Conservation (phyloP, 2,888 invertebrate genomes). For the Eustalomyia histrio region DNA sequence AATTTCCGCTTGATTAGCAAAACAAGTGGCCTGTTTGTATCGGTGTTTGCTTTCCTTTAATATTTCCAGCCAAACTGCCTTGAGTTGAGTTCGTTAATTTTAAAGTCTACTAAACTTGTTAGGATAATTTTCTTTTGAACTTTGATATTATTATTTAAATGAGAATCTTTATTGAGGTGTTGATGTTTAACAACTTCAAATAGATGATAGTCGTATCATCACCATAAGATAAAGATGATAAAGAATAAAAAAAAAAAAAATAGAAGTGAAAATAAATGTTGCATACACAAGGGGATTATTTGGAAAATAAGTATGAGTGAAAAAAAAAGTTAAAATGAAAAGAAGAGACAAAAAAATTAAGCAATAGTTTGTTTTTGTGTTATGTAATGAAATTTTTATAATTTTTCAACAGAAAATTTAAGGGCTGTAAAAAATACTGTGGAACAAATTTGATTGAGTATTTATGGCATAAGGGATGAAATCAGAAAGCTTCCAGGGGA, state of each 20-base stretch:
- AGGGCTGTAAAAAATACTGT: neutral
- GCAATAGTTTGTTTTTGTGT: constrained; percentile 29
- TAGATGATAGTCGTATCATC: constrained; percentile 42
- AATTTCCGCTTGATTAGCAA: constrained; percentile 69
- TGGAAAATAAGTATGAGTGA: neutral
- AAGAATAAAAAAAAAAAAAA: too few relatives aligned
- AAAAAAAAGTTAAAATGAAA: constrained; percentile 4
- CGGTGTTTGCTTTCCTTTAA: constrained; percentile 31
- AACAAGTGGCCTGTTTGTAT: constrained; percentile 69
- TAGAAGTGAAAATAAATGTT: constrained; percentile 43
- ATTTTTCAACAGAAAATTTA: neutral
- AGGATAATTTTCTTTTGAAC: constrained; percentile 62
- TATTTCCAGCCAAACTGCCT: constrained; percentile 16
- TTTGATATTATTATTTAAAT: constrained; percentile 64
- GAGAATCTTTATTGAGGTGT: constrained; percentile 65
- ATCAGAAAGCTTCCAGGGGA: neutral
- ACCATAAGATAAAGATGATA: constrained; percentile 23
- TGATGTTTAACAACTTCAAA: constrained; percentile 64
- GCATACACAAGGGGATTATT: constrained; percentile 40
- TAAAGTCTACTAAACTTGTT: constrained; percentile 63
- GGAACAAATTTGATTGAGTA: constrained; percentile 29
- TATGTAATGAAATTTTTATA: neutral
- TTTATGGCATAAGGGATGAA: neutral
- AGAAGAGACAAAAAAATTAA: constrained; percentile 9
- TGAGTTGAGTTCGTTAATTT: constrained; percentile 61